Percentiles rank a stretch among this genome's conserved stretches.
phyloP scores from a whole-genome alignment of 2,797 vertebrate genomes.

The Mormyrus hasselquistii region DNA sequence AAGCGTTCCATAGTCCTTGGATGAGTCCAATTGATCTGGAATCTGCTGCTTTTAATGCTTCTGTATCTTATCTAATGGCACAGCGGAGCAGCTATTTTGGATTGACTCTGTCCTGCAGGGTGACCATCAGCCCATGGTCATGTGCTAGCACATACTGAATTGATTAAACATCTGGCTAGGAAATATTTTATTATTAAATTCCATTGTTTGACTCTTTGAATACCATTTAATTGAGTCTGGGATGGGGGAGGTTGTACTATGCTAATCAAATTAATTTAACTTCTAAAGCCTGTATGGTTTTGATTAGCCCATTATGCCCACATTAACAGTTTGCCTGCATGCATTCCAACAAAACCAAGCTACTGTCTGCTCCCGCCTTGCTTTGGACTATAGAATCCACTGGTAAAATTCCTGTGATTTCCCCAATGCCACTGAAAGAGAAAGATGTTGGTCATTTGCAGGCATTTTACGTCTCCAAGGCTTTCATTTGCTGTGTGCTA shows the following conservation, averaged over 20 bases:
- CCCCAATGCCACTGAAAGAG: not conserved
- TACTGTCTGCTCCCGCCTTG: not conserved
- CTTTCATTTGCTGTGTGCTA: not conserved
- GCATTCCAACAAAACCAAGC: not conserved
- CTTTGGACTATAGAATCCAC: not conserved
- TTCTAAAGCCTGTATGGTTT: not conserved
- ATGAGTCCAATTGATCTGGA: not conserved
- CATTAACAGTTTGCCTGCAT: not conserved
- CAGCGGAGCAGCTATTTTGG: not conserved
- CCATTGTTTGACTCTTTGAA: not conserved
- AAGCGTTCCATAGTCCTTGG: not conserved
- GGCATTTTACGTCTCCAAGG: not conserved
- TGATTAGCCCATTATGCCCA: not conserved
- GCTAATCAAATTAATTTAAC: constrained; percentile 11
- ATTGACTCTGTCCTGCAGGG: not conserved
- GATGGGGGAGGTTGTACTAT: not conserved
- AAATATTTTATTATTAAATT: not conserved
- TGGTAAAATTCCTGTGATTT: not conserved
- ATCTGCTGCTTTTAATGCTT: not conserved
- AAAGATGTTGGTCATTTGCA: not conserved
- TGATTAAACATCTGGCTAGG: not conserved
- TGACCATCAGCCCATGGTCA: not conserved
- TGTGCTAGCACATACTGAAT: not conserved
- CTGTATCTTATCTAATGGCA: not conserved
- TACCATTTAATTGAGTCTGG: not conserved